A percentile compares a stretch with the other conserved stretches of the same genome.
These are phyloP conservation scores for Drosophila diplacantha DNA, from an alignment of 2,888 invertebrate genomes.

Conservation along the genomic window DNA sequence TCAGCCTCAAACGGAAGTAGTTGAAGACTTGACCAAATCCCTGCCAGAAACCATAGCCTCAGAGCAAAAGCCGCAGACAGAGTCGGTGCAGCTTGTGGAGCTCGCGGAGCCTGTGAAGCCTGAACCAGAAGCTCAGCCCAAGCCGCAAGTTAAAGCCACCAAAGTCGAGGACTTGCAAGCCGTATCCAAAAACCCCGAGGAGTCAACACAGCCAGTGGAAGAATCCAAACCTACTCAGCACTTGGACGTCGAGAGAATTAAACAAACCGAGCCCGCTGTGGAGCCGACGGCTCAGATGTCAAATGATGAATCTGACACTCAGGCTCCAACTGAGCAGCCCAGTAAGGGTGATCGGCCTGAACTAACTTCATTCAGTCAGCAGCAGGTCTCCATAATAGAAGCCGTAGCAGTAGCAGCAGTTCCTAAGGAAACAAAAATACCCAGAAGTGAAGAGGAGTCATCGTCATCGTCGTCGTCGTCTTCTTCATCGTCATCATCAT, in stretches of 20 bases:
- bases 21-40: background rate
- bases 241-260: background rate
- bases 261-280: background rate
- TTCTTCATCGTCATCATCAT: background rate
- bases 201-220: background rate
- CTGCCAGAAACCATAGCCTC: background rate
- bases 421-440: background rate
- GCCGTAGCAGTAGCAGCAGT: no score
- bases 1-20: background rate
- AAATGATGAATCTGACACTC: background rate
- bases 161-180: background rate
- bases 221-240: background rate
- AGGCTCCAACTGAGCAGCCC: background rate
- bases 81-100: background rate
- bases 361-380: background rate
- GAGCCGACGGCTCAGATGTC: constrained; percentile 1
- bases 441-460: background rate
- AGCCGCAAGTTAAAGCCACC: background rate
- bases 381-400: background rate
- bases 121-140: background rate
- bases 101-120: background rate
- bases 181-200: background rate
- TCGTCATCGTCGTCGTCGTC: background rate
- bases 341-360: background rate
- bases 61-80: background rate